Base-by-base conservation (phyloP, 2,888 invertebrate genomes). In the Tetheella fluctuosa region DNA sequence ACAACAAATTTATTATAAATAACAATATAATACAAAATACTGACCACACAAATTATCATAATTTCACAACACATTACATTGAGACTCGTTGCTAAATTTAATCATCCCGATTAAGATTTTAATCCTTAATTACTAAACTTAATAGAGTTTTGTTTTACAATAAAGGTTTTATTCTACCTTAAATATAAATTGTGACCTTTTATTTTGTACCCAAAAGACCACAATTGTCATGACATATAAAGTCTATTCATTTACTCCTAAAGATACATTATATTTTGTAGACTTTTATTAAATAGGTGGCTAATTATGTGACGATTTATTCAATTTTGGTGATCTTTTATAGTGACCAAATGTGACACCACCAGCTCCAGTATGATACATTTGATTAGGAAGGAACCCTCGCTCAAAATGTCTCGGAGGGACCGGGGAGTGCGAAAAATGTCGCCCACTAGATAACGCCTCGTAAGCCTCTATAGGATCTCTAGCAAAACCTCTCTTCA, bases 341-440 rank as follows among this genome's bases (percentile, higher is more conserved):
- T 87, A 86, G 65, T 92, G 92, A n/a, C 90, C 91, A 63, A 76
- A 93, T 6, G 90, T 87, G 13, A 90, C 76, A 8, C 91, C 92
- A 6, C 93, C 93, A 0, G 80, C 84, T 0, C 84, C 89, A 0
- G 93, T 93, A 23, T 91, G 89, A 59, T 90, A 93, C 86, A 93
- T 89, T 71, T 93, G 93, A 64, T 93, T 94, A 1, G 93, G 93
- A 7, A 92, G 77, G 64, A 94, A 94, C 1, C 93, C 93, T 70
- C 89, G 74, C 65, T 94, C 93, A 55, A 80, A 89, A 65, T 89
- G 85, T 59, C 87, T 82, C 1, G 90, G 88, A 10, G 74, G 58
- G 6, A 76, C 63, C 3, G 79, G 73, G 1, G 77, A 58, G 37
- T 80, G 81, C 0, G 81, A 69, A 48, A 83, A 81, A 58, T 85